These are phyloP conservation scores for Noctua comes DNA, from an alignment of 2,888 invertebrate genomes.

Conservation along the genomic window DNA sequence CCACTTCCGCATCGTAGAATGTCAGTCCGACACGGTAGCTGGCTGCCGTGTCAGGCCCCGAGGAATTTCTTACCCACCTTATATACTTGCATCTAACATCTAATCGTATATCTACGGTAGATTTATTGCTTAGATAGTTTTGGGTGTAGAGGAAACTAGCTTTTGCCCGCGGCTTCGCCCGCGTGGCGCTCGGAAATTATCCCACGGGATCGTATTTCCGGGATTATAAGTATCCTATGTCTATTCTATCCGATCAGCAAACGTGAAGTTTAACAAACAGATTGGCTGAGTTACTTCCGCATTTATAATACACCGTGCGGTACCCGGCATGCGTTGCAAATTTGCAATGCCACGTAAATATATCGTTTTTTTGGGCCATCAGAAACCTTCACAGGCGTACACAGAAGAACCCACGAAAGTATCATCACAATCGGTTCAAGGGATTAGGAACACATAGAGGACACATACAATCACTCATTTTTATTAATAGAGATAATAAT, in stretches of 20 bases:
- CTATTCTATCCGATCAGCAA: neutral
- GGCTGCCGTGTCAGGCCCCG: slow-evolving; percentile 43
- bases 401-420: neutral
- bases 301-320: neutral
- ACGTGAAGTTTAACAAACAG: neutral
- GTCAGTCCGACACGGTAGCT: slow-evolving; percentile 56
- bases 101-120: slow-evolving; percentile 32
- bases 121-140: slow-evolving; percentile 52
- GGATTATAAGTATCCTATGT: neutral
- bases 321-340: neutral
- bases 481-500: neutral
- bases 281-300: neutral
- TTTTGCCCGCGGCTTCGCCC: neutral
- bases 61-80: slow-evolving; percentile 53
- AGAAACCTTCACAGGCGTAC: neutral
- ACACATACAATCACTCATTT: neutral
- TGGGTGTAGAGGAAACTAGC: neutral
- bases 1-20: slow-evolving; percentile 54
- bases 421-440: neutral
- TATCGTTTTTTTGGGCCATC: neutral
- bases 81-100: slow-evolving; percentile 30
- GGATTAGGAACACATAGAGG: neutral
- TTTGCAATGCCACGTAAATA: neutral
- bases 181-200: neutral
- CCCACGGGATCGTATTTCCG: neutral